Base-by-base conservation (phyloP, 2,113 vertebrate species). In the Ailurus styani region DNA sequence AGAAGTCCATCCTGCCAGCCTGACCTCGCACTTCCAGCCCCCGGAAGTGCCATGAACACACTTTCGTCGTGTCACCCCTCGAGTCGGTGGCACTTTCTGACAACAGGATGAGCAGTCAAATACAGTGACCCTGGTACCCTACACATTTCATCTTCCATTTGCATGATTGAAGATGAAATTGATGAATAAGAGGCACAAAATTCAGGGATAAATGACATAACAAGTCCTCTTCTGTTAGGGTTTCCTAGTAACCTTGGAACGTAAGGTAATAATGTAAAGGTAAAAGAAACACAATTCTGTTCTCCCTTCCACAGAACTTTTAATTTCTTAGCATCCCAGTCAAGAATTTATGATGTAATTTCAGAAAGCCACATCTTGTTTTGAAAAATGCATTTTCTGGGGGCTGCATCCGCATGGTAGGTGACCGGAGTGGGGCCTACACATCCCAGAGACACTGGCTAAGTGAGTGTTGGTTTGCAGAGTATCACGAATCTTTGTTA, bases 11-110 rank as follows among this genome's bases (percentile, higher is more conserved):
- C 25, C 72, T 73, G 40, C 40, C 40, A 7, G 40, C 40, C 14
- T 45, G 40, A 45, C 40, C 42, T 75, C 13, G 7, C 40, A 6
- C 72, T 45, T 75, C 25, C 6, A 34, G 37, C 13, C 12, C 31
- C n/a, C 54, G 1, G 40, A 45, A 29, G 25, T 27, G 40, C 40
- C 72, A 29, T 25, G 8, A 15, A 5, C 5, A 34, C 13, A 29
- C 1, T 12, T 40, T 50, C 25, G 29, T 23, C 0, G 5, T 45
- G 9, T 11, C 9, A 66, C 34, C 47, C 31, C 27, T 15, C 0
- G 0, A 0, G 20, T 27, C 55, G 7, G 2, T 3, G 17, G 21
- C 2, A 25, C 25, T 23, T 34, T 1, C 14, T 57, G 37, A 34
- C 7, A 0, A 10, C 9, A 34, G 27, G 18, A 37, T 12, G 3